phyloP scores from a whole-genome alignment of 1,140 invertebrate genomes.

The Muscidifurax raptorellus region DNA sequence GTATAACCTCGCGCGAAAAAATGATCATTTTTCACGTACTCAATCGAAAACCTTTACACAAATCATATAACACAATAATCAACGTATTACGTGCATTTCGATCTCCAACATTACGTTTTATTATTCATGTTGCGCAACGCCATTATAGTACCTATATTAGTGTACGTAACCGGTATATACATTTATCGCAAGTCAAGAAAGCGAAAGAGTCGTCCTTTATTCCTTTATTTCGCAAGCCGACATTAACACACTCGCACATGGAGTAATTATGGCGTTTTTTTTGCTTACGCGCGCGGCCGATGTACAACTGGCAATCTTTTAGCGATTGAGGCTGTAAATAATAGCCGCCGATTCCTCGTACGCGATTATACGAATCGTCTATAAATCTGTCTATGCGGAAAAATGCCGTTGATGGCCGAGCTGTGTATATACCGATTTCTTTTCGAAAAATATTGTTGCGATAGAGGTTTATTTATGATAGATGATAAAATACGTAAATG shows the following conservation, averaged over 20 bases:
- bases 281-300: not conserved
- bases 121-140: not conserved
- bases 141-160: not conserved
- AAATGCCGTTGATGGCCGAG: too few relatives aligned
- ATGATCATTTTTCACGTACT: too few relatives aligned
- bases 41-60: too few relatives aligned
- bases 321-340: constrained; percentile 24
- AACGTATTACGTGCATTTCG: not conserved
- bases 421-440: too few relatives aligned
- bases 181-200: too few relatives aligned
- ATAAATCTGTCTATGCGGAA: not conserved
- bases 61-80: too few relatives aligned
- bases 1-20: too few relatives aligned
- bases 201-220: not conserved
- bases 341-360: not conserved
- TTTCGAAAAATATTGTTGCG: too few relatives aligned
- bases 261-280: not conserved
- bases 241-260: not conserved
- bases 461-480: not conserved
- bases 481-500: constrained; percentile 23
- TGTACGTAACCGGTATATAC: not conserved
- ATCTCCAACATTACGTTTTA: not conserved
- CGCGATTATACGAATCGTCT: not conserved
- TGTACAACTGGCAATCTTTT: constrained; percentile 8
- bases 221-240: not conserved